These are phyloP conservation scores for Hybos culiciformis DNA, from an alignment of 2,888 invertebrate genomes.

Conservation along the genomic window DNA sequence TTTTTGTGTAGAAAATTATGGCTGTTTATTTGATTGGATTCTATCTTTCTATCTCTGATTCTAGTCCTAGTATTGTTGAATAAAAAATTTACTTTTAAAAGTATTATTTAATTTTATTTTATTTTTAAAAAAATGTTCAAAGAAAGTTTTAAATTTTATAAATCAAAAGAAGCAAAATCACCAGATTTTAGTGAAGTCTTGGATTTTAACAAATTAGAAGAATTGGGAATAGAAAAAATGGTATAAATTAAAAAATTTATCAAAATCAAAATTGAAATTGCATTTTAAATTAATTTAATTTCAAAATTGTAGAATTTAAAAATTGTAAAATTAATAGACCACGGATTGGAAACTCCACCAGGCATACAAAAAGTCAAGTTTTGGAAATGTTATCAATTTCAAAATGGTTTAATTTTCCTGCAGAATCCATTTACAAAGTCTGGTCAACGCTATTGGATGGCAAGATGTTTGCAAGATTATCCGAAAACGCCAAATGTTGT, in stretches of 20 bases:
- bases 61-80: too few relatives aligned
- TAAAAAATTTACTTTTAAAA: too few relatives aligned
- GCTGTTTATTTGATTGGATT: too few relatives aligned
- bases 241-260: too few relatives aligned
- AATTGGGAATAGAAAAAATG: background rate
- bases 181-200: background rate
- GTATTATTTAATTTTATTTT: too few relatives aligned
- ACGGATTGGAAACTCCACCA: background rate
- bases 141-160: background rate
- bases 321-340: background rate
- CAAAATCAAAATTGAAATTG: background rate
- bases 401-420: constrained; percentile 63
- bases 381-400: constrained; percentile 52
- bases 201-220: background rate
- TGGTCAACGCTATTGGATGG: constrained; percentile 75
- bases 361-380: constrained; percentile 29
- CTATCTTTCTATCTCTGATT: too few relatives aligned
- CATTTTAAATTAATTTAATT: background rate
- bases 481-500: constrained; percentile 48
- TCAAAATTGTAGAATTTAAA: background rate
- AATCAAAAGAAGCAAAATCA: background rate
- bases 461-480: constrained; percentile 62
- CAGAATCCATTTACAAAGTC: constrained; percentile 64
- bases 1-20: too few relatives aligned
- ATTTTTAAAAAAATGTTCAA: too few relatives aligned